phyloP scores from a whole-genome alignment of 2,888 invertebrate species.

The Rhingia rostrata region DNA sequence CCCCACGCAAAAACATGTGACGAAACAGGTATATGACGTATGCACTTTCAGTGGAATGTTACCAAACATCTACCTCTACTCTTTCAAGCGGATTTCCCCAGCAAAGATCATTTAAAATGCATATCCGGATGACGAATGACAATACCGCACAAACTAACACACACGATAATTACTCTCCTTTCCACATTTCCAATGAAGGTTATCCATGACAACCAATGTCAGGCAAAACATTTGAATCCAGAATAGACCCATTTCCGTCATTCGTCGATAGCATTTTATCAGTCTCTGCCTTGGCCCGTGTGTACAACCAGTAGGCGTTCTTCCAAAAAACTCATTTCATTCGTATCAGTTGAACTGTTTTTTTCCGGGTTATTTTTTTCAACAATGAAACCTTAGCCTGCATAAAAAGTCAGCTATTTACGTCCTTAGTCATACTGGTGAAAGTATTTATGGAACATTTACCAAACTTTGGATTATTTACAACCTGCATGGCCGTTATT shows the following conservation, averaged over 20 bases:
- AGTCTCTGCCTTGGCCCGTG: not conserved
- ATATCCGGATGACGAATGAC: conserved; percentile 17
- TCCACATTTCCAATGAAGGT: conserved; percentile 22
- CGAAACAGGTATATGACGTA: conserved; percentile 19
- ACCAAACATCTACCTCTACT: not conserved
- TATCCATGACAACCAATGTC: conserved; percentile 50
- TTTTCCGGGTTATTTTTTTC: not conserved
- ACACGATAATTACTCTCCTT: conserved; percentile 24
- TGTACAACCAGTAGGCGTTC: not conserved
- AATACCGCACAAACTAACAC: not conserved
- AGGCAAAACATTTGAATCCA: conserved; percentile 40
- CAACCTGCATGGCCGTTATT: not conserved
- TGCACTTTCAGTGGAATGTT: conserved; percentile 18
- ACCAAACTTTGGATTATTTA: not conserved
- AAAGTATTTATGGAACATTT: conserved; percentile 23
- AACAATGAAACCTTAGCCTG: too few relatives aligned
- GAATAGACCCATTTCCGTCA: not conserved
- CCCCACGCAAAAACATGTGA: not conserved
- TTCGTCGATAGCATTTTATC: conserved; percentile 14
- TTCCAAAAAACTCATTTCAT: not conserved
- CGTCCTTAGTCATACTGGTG: too few relatives aligned
- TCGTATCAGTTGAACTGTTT: conserved; percentile 6
- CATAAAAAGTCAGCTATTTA: too few relatives aligned
- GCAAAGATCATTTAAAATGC: conserved; percentile 66
- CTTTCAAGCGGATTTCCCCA: conserved; percentile 33